Base-by-base conservation (phyloP, 2,113 vertebrate genomes). In the Rutilus rutilus region DNA sequence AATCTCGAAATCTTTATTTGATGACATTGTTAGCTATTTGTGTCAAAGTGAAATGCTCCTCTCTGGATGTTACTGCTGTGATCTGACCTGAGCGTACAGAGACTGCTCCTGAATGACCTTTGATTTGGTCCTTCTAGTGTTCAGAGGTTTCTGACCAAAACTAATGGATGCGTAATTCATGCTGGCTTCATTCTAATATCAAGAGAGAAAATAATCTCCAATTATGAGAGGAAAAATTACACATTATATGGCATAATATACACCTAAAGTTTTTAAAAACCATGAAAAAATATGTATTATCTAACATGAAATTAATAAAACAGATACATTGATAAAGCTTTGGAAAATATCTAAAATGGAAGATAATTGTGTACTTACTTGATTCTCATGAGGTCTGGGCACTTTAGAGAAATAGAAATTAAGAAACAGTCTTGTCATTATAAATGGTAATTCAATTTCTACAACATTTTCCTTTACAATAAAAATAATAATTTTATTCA, bases 131-230 rank as follows among this genome's bases (percentile, higher is more conserved):
- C 67, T 71, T 71, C 67, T 71, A 15, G 67, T 71, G 9, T 71
- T 71, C 33, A 71, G 19, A 71, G 67, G 8, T 71, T 71, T 71
- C 33, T 71, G 67, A 39, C 19, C 4, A 23, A 71, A 71, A 23
- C 67, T 71, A 71, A 71, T 71, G 33, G 33, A 1, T 71, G 67
- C 67, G 11, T 71, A 71, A 71, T 71, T 71, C 67, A 71, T 52
- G 50, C 50, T 52, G 50, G 6, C 50, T 52, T 52, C 50, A 17
- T 52, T 17, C 50, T 52, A 6, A 17, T 6, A 52, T 52, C 50
- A 52, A 52, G 50, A 52, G 50, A 52, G 50, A 52, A 17, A 17
- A 52, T 0, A 36, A 21, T 21, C 6, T 67, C 19, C 67, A 39
- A 23, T 71, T 71, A 39, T 71, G 19, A 36, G 67, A 23, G 33